Evolutionary conservation across 2,113 vertebrate genomes (phyloP).

Genomic region (Platycercus adscitus): DNA sequence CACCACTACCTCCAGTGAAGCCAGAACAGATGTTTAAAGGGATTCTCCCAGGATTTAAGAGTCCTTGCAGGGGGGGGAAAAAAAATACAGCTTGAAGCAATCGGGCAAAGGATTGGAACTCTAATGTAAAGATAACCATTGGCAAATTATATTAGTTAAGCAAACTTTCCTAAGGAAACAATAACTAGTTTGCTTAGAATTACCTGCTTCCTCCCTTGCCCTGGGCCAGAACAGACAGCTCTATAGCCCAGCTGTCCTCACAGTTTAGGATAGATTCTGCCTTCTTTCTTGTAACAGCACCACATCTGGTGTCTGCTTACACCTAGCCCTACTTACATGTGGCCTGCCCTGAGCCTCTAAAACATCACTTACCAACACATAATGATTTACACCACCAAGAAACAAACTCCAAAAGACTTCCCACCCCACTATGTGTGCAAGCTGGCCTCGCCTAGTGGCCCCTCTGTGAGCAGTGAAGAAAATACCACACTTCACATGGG

Average conservation of each 20-base stretch:
- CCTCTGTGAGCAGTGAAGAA: neutral
- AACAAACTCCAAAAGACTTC: no score
- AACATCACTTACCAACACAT: neutral
- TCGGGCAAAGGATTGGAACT: conserved; percentile 42
- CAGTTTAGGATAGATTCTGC: fast-evolving
- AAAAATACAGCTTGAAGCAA: conserved; percentile 60
- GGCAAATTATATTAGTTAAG: conserved; percentile 50
- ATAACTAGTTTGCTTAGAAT: neutral
- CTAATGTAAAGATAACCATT: conserved; percentile 54
- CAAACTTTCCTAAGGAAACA: conserved; percentile 19
- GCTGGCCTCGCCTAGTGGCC: no score
- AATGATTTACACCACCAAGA: neutral
- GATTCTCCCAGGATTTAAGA: conserved; percentile 31
- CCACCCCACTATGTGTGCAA: neutral
- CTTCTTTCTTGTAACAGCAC: neutral
- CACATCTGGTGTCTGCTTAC: neutral
- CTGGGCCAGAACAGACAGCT: neutral
- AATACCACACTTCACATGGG: fast-evolving
- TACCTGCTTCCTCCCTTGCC: neutral
- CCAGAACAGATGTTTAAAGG: conserved; percentile 37
- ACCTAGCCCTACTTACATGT: fast-evolving
- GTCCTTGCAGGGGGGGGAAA: neutral
- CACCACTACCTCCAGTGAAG: neutral
- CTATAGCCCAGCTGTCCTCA: neutral
- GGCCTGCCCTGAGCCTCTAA: neutral